Percentiles rank a stretch among this genome's conserved stretches.
These are phyloP conservation scores for Sciaenops ocellatus DNA, from an alignment of 2,797 vertebrate species.

Conservation along the genomic window DNA sequence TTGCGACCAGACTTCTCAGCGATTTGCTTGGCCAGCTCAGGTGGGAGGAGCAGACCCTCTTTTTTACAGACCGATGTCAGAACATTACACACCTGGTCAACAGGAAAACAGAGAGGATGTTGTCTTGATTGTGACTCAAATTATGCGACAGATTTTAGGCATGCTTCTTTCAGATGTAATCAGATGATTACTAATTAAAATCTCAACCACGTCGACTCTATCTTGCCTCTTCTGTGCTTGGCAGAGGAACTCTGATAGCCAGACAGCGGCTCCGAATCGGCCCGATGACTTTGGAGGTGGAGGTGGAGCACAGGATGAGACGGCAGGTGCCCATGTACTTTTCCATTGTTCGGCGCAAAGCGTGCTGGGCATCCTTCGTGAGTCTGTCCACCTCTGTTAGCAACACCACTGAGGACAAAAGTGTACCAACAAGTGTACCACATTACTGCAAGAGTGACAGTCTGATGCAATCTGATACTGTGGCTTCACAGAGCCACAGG, in stretches of 20 bases:
- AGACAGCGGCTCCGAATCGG: conserved; percentile 96
- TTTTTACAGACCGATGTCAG: conserved; percentile 93
- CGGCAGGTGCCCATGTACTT: conserved; percentile 98
- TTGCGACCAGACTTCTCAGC: conserved; percentile 94
- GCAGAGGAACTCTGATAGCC: conserved; percentile 93
- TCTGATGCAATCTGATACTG: neutral
- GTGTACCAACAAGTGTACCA: rapidly evolving
- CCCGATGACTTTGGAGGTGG: conserved; percentile 95
- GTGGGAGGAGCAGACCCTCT: conserved; percentile 92
- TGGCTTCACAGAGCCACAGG: neutral
- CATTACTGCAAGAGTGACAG: neutral
- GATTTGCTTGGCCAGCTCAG: conserved; percentile 91
- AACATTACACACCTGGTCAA: conserved; percentile 91
- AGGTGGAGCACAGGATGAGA: conserved; percentile 95
- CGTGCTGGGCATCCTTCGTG: conserved; percentile 97
- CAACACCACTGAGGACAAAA: conserved; percentile 89
- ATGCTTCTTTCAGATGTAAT: neutral
- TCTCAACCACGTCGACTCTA: neutral
- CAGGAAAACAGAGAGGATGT: neutral
- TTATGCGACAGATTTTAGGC: neutral
- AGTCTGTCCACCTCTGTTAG: conserved; percentile 97
- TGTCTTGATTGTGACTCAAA: neutral
- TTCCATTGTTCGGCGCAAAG: conserved; percentile 97
- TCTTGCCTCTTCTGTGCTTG: conserved; percentile 92
- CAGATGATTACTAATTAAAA: neutral